Base-by-base conservation (phyloP, 2,113 vertebrate species). In the Thermophis baileyi region DNA sequence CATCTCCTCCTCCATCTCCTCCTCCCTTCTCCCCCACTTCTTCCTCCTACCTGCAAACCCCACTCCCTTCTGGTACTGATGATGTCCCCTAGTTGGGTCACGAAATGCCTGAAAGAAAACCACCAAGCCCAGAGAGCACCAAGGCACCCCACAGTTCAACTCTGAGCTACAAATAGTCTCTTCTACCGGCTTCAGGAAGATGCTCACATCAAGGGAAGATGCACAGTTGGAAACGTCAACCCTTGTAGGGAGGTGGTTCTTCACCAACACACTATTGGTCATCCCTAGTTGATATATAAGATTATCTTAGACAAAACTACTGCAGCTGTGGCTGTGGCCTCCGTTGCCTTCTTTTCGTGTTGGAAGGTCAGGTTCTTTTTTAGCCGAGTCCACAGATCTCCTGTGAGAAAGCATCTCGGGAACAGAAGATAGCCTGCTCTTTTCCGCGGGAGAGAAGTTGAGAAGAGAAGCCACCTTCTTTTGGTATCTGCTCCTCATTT, bases 401-500 rank as follows among this genome's bases (percentile, higher is more conserved):
- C 22, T 95, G 93, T 96, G 96, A 12, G 97, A 96, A 30, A 97
- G 86, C 91, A 97, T 44, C 94, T 96, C 97, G 55, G 97, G 97
- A 27, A 93, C 92, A 0, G 97, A 94, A 57, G 97, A 93, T 27
- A 0, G 94, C 7, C 92, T 7, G 86, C 95, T 93, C 47, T 95
- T 96, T 93, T 97, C 97, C 0, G 97, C 98, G 0, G 98, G 96
- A 1, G 98, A 97, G 87, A 98, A 97, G 91, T 97, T 96, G 88
- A 99, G 98, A 92, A 99, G 94, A 30, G 98, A 96, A 0, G 98
- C 95, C 87, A 99, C 97, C 85, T 98, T 98, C 96, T 98, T 97
- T 93, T 98, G 98, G 96, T 99, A 99, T 69, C 98, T 98, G 55
- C 95, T 98, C 94, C 98, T 98, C 94, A 99, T 98, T 90, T 98